Base-by-base conservation (phyloP, 1,140 invertebrate species). In the Aphelinus atriplicis region DNA sequence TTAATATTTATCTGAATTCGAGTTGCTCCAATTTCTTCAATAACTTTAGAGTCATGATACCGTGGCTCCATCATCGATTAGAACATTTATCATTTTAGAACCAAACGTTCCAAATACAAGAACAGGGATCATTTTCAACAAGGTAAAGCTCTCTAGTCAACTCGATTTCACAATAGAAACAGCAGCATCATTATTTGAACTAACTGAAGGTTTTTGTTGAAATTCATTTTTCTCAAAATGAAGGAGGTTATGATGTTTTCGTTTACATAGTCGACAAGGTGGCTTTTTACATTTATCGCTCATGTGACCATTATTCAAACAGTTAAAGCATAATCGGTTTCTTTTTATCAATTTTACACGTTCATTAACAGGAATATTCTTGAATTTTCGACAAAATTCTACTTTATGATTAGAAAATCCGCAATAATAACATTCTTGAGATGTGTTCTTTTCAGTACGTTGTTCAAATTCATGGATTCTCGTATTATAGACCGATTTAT, bases 91-190 rank as follows among this genome's bases (percentile, higher is more conserved):
- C 9, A 4, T 43, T 43, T 60, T 60, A 43, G 3, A 60, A n/a
- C 3, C n/a, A 7, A 6, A 6, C n/a, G 5, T 3, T 6, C 42
- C 26, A 3, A 60, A n/a, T 7, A 60, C 45, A 48, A 26, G 10
- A n/a, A 67, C 65, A 50, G 47, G 65, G 5, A 67, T 7, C 10
- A 67, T 55, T 67, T 55, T 51, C 53, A 67, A 67, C 6, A 51
- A 67, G 42, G 47, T 2, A 26, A 6, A 10, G 50, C 9, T n/a
- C 3, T 67, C 65, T 67, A 53, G 65, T 67, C 65, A 67, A n/a
- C n/a, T 43, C n/a, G n/a, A 3, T 6, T 60, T 60, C n/a, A 6
- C 4, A 26, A 4, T 60, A 10, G 5, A 7, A 7, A 26, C 4
- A 60, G 5, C 4, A 55, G 1, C 2, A 7, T 4, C 47, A 2